Evolutionary conservation across 2,888 invertebrate genomes (phyloP).

Genomic region (Cistogaster globosa): DNA sequence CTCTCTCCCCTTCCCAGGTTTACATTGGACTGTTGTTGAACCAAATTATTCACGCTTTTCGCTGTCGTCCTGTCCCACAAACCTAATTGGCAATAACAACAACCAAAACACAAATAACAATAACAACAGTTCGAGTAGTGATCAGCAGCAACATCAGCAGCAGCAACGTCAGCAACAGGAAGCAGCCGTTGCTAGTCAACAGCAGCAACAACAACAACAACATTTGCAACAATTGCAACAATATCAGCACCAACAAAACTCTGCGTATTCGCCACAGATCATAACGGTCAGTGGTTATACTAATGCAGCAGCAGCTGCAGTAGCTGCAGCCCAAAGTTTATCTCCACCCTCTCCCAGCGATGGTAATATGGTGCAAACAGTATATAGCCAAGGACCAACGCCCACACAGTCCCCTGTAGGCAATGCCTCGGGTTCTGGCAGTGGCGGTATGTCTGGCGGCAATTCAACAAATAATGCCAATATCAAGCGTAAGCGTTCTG

Average conservation of each 20-base stretch:
- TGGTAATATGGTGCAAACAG: conserved; percentile 84
- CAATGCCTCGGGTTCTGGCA: conserved; percentile 78
- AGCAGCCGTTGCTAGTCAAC: conserved; percentile 64
- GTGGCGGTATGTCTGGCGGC: conserved; percentile 74
- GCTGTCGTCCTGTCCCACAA: conserved; percentile 86
- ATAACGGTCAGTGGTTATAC: conserved; percentile 83
- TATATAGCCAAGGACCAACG: conserved; percentile 83
- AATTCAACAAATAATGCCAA: conserved; percentile 74
- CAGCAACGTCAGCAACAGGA: conserved; percentile 74
- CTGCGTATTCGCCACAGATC: conserved; percentile 82
- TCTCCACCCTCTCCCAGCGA: conserved; percentile 85
- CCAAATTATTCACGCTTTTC: conserved; percentile 90
- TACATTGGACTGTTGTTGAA: conserved; percentile 94
- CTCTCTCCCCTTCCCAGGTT: conserved; percentile 87
- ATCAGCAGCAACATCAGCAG: conserved; percentile 73
- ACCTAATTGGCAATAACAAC: conserved; percentile 83
- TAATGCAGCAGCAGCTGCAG: conserved; percentile 72
- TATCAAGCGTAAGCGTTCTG: conserved; percentile 88
- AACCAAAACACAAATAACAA: conserved; percentile 73
- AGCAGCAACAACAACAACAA: conserved; percentile 77
- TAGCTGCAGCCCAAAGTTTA: conserved; percentile 83
- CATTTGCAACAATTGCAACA: conserved; percentile 77
- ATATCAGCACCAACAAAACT: conserved; percentile 76
- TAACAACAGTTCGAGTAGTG: conserved; percentile 80
- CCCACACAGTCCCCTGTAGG: conserved; percentile 83